Evolutionary conservation across 2,113 vertebrate species (phyloP).

Genomic region (Gobiocypris rarus): DNA sequence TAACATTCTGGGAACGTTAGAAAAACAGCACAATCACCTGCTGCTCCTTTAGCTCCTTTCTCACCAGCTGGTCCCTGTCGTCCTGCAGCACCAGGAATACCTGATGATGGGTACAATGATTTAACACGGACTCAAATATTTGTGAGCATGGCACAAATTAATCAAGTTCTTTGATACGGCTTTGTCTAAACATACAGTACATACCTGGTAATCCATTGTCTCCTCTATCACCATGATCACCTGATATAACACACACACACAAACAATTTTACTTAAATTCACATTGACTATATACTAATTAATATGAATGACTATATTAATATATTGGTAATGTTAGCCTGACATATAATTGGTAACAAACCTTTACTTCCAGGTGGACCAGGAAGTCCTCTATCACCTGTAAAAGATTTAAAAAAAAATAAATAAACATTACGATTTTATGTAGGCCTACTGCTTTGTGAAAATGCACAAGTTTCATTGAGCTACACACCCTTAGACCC

Average conservation of each 20-base stretch:
- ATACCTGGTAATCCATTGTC: conserved; percentile 87
- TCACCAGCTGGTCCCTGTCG: conserved; percentile 82
- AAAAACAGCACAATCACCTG: conserved; percentile 73
- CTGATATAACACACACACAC: conserved; percentile 66
- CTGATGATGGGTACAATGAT: conserved; percentile 65
- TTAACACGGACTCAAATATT: neutral
- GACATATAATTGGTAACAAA: conserved; percentile 63
- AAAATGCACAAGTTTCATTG: neutral
- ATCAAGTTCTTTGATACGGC: neutral
- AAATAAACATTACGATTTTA: neutral
- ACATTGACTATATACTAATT: neutral
- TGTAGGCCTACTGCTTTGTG: neutral
- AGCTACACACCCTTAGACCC: conserved; percentile 85
- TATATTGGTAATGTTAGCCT: neutral
- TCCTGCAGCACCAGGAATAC: conserved; percentile 84
- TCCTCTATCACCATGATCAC: conserved; percentile 90
- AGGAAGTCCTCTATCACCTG: conserved; percentile 87
- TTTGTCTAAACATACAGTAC: conserved; percentile 55
- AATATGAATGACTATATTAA: no score
- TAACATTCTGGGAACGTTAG: no score
- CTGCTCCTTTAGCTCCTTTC: conserved; percentile 86
- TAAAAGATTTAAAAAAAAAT: conserved; percentile 17
- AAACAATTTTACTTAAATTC: neutral
- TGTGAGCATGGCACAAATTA: neutral
- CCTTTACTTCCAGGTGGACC: conserved; percentile 89